phyloP scores from a whole-genome alignment of 2,797 vertebrate species.

The Poecilia velifera region DNA sequence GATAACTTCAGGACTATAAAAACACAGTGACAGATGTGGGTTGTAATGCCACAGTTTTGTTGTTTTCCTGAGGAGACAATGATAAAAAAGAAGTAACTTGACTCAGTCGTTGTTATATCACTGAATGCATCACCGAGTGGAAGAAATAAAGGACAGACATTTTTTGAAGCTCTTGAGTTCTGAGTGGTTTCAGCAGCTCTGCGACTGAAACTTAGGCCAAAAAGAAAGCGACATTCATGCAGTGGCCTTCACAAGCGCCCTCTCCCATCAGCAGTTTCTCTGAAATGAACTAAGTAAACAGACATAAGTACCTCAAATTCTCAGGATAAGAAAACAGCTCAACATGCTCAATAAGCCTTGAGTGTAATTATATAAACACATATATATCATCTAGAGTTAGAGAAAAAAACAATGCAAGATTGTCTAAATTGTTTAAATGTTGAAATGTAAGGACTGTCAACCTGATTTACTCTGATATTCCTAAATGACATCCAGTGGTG shows the following conservation, averaged over 20 bases:
- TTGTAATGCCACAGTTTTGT: conserved; percentile 2
- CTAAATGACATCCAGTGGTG: not conserved
- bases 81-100: not conserved
- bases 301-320: not conserved
- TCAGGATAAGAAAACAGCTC: not conserved
- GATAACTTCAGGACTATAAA: conserved; percentile 14
- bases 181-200: not conserved
- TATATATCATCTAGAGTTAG: not conserved
- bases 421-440: not conserved
- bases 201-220: not conserved
- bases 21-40: conserved; percentile 15
- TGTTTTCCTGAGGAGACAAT: not conserved
- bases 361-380: not conserved
- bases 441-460: not conserved
- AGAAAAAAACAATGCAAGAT: not conserved
- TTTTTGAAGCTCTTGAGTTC: not conserved
- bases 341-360: not conserved
- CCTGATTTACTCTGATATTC: not conserved
- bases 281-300: not conserved
- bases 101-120: not conserved
- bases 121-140: not conserved
- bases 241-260: not conserved
- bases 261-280: not conserved
- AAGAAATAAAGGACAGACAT: not conserved
- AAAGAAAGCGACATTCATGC: not conserved